Evolutionary conservation across 2,113 vertebrate species (phyloP).

Genomic region (Takifugu flavidus): DNA sequence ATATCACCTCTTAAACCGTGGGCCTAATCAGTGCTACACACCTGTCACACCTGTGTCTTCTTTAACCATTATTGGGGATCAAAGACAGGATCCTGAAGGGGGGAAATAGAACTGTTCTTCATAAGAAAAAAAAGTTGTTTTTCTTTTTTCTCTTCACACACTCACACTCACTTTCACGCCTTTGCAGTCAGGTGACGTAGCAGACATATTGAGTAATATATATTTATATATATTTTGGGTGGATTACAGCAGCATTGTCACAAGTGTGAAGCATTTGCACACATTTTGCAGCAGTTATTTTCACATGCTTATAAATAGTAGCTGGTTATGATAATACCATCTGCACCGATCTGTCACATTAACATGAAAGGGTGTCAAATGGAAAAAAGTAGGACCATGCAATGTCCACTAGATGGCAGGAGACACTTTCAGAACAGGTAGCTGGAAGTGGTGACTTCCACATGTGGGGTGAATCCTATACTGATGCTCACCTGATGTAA

Average conservation of each 20-base stretch:
- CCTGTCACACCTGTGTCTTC: conserved; percentile 77
- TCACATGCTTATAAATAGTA: conserved; percentile 9
- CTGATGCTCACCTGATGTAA: conserved; percentile 59
- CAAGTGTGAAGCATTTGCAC: background rate
- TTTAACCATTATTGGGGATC: conserved; percentile 51
- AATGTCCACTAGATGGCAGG: conserved; percentile 67
- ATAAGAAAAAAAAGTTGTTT: too few species aligned
- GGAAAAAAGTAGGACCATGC: background rate
- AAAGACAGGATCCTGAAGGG: conserved; percentile 31
- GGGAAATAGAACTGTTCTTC: conserved; percentile 2
- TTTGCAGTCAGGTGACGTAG: conserved; percentile 38
- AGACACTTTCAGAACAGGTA: conserved; percentile 32
- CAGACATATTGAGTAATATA: conserved; percentile 23
- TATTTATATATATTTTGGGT: background rate
- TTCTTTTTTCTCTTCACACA: conserved; percentile 37
- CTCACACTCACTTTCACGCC: conserved; percentile 48
- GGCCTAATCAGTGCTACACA: conserved; percentile 86
- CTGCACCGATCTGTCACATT: conserved; percentile 9
- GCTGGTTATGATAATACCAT: conserved; percentile 7
- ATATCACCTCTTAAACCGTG: conserved; percentile 83
- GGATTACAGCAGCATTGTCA: background rate
- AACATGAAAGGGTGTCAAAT: background rate
- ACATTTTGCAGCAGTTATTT: background rate
- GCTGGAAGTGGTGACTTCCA: background rate
- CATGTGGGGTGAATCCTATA: background rate